phyloP scores from a whole-genome alignment of 1,140 invertebrate genomes.

The Linepithema humile region DNA sequence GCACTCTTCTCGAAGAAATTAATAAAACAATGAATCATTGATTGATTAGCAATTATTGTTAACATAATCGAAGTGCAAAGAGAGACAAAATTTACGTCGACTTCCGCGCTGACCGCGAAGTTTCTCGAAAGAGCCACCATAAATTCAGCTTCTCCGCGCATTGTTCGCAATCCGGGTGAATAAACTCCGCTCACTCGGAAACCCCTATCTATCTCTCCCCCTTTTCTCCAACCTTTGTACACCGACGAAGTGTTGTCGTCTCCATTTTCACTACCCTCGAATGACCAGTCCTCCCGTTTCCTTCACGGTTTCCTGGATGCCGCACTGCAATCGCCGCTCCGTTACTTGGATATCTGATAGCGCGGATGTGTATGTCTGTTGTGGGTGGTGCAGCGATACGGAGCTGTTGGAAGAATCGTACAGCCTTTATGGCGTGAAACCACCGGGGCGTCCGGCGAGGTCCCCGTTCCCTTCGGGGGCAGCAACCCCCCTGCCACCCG shows the following conservation, averaged over 20 bases:
- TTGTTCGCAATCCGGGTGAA: neutral
- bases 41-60: neutral
- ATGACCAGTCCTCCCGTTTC: constrained; percentile 28
- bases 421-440: constrained; percentile 91
- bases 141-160: constrained; percentile 1
- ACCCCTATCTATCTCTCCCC: neutral
- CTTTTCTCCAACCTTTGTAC: neutral
- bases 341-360: constrained; percentile 73
- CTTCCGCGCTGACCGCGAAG: neutral
- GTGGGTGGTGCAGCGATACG: constrained; percentile 87
- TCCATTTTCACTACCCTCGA: neutral
- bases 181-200: constrained; percentile 37
- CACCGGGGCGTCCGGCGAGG: constrained; percentile 86
- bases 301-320: neutral
- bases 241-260: neutral
- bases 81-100: neutral
- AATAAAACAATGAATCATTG: no score
- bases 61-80: neutral
- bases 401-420: constrained; percentile 91
- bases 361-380: constrained; percentile 80
- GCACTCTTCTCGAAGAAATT: no score
- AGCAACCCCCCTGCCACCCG: constrained; percentile 84
- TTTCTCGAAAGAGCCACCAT: neutral
- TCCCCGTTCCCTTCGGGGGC: constrained; percentile 83
- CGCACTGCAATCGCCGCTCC: neutral